phyloP scores from a whole-genome alignment of 2,888 invertebrate species.

The Ophioninae sp. region DNA sequence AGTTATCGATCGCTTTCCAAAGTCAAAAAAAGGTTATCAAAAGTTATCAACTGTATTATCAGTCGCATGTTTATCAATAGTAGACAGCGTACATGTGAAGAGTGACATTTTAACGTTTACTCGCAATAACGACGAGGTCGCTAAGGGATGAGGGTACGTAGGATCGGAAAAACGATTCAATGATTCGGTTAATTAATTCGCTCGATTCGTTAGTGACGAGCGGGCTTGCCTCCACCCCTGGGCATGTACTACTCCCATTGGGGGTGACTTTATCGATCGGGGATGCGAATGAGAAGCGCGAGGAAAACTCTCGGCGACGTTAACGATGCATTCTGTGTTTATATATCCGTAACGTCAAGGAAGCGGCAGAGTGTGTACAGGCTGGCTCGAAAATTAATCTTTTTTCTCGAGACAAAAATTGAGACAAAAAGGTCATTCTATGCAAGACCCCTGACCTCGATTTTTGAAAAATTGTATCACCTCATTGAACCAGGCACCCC shows the following conservation, averaged over 20 bases:
- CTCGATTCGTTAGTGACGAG: slow-evolving; percentile 44
- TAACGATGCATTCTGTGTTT: slow-evolving; percentile 4
- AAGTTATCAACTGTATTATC: background rate
- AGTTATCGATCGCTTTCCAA: too few relatives aligned
- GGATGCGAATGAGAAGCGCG: background rate
- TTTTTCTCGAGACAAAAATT: background rate
- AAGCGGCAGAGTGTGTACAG: background rate
- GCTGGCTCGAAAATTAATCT: background rate
- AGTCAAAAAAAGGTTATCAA: too few relatives aligned
- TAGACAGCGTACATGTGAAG: background rate
- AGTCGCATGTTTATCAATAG: background rate
- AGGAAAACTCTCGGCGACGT: background rate
- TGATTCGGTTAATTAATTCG: slow-evolving; percentile 52
- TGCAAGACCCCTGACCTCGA: background rate
- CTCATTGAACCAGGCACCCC: background rate
- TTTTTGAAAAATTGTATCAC: background rate
- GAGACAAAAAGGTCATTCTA: too few relatives aligned
- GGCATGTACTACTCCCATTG: background rate
- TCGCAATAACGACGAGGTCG: slow-evolving; percentile 43
- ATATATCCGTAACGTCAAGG: background rate
- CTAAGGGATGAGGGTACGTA: slow-evolving; percentile 10
- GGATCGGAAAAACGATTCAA: slow-evolving; percentile 31
- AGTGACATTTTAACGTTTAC: background rate
- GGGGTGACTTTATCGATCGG: slow-evolving; percentile 16
- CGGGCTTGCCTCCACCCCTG: background rate